Evolutionary conservation across 2,888 invertebrate species (phyloP).

Genomic region (Meteorus colon): DNA sequence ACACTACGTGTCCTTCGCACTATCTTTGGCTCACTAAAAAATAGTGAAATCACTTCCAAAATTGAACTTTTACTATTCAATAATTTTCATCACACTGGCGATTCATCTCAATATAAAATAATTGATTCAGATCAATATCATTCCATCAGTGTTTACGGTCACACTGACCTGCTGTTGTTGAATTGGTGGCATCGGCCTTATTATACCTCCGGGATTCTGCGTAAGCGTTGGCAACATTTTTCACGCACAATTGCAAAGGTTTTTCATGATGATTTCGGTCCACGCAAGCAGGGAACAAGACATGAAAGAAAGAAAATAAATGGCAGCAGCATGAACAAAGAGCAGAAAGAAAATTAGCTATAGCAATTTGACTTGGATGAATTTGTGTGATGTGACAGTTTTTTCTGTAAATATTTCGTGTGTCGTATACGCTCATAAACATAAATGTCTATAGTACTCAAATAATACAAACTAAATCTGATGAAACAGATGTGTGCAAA

Average conservation of each 20-base stretch:
- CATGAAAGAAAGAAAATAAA: not conserved
- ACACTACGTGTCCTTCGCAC: no score
- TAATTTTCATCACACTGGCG: no score
- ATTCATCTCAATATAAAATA: no score
- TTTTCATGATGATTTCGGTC: slow-evolving; percentile 41
- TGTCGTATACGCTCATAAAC: slow-evolving; percentile 17
- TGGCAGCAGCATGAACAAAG: slow-evolving; percentile 25
- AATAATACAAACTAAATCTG: not conserved
- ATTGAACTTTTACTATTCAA: no score
- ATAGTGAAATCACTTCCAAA: no score
- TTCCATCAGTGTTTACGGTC: slow-evolving; percentile 11
- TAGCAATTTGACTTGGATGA: slow-evolving; percentile 11
- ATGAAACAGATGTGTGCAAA: slow-evolving; percentile 22
- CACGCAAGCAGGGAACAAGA: slow-evolving; percentile 28
- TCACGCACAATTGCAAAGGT: slow-evolving; percentile 36
- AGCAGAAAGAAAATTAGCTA: slow-evolving; percentile 22
- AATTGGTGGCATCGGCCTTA: slow-evolving; percentile 62
- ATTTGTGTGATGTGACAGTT: not conserved
- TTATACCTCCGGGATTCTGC: slow-evolving; percentile 57
- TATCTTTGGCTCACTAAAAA: no score
- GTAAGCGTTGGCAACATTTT: not conserved
- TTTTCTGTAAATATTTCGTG: slow-evolving; percentile 15
- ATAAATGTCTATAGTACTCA: no score
- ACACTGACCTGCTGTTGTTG: slow-evolving; percentile 63
- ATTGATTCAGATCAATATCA: slow-evolving; percentile 16